A percentile compares a stretch with the other conserved stretches of the same genome.
phyloP scores from a whole-genome alignment of 2,797 vertebrate genomes.

The Astyanax mexicanus region DNA sequence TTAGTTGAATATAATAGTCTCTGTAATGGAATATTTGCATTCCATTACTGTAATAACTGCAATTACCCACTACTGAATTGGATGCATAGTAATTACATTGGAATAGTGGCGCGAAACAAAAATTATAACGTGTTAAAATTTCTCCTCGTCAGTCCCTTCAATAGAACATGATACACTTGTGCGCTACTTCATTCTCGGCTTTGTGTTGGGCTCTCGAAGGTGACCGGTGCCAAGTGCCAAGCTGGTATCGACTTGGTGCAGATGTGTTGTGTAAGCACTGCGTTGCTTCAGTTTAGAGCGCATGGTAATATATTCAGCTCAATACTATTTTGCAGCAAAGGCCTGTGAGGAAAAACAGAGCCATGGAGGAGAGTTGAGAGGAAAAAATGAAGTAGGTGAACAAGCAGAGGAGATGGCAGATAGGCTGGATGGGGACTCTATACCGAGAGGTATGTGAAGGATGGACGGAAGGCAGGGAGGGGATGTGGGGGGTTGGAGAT shows the following conservation, averaged over 20 bases:
- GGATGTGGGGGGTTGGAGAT: conserved; percentile 63
- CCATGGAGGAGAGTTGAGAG: conserved; percentile 17
- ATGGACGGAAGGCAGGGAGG: conserved; percentile 41
- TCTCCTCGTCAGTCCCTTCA: background rate
- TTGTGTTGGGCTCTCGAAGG: background rate
- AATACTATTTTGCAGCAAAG: conserved; percentile 7
- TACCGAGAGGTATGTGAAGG: conserved; percentile 46
- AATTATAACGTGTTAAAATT: no score
- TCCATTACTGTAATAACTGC: no score
- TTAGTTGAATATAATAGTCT: no score
- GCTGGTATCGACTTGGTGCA: conserved; percentile 9
- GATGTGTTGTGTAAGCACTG: conserved; percentile 31
- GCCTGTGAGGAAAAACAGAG: background rate
- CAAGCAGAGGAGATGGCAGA: conserved; percentile 35
- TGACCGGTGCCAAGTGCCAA: conserved; percentile 7
- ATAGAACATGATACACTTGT: conserved; percentile 52
- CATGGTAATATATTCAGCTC: conserved; percentile 24
- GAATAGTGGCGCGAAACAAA: no score
- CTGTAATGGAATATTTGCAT: no score
- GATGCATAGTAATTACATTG: no score
- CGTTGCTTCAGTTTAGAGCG: background rate
- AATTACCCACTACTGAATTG: no score
- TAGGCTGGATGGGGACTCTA: conserved; percentile 50
- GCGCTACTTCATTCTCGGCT: background rate
- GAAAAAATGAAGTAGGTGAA: background rate